Conservation (phyloP, 2,797 vertebrate genomes). For the Sebastes taczanowskii region DNA sequence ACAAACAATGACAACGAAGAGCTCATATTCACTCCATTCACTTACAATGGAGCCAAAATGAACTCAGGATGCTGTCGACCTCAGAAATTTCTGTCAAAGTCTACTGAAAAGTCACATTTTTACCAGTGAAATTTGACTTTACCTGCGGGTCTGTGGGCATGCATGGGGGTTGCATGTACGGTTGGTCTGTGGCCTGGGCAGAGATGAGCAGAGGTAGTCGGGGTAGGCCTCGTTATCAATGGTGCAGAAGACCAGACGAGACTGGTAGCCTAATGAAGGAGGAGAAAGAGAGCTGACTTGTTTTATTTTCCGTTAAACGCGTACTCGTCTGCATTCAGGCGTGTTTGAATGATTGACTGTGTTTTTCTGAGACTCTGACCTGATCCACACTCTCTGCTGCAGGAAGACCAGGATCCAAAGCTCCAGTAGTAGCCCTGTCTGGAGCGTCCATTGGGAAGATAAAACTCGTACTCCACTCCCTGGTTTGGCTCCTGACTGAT, state of each 20-base stretch:
- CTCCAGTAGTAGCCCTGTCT: conserved; percentile 89
- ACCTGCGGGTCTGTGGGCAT: conserved; percentile 91
- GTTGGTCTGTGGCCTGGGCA: conserved; percentile 84
- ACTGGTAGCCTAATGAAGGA: conserved; percentile 87
- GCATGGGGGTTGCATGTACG: conserved; percentile 88
- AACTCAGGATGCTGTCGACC: neutral
- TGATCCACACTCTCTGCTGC: conserved; percentile 91
- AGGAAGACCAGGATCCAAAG: conserved; percentile 90
- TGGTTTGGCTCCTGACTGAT: conserved; percentile 93
- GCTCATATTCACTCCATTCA: neutral
- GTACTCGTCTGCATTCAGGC: neutral
- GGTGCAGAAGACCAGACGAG: conserved; percentile 91
- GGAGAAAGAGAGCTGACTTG: neutral
- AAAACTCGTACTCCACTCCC: conserved; percentile 91
- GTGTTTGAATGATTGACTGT: too few relatives aligned
- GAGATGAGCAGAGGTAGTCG: conserved; percentile 87
- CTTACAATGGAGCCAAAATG: neutral
- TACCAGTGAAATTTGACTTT: neutral
- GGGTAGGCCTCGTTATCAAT: conserved; percentile 91
- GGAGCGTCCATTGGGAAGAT: conserved; percentile 82
- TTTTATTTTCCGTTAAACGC: neutral
- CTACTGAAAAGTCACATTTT: neutral
- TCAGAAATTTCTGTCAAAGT: neutral
- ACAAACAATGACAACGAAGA: neutral
- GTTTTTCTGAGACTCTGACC: conserved; percentile 77